Base-by-base conservation (phyloP, 1,140 invertebrate genomes). In the Drosophila elegans region DNA sequence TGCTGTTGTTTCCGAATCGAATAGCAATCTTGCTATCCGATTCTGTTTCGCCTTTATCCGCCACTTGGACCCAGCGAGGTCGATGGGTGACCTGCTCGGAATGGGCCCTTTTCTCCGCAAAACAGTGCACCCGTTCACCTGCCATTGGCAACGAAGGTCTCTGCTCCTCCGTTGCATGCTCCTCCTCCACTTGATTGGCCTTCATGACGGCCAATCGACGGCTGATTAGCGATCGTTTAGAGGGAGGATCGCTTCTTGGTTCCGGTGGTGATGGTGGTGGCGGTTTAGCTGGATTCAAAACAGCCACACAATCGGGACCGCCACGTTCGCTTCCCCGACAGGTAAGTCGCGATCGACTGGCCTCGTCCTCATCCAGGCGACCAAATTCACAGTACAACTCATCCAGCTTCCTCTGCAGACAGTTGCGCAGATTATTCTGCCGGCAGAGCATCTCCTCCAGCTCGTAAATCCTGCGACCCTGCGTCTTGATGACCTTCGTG, bases 301-400 rank as follows among this genome's bases (percentile, higher is more conserved):
- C 29, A 0, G 59, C 16, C 1, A n/a, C 6, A 25, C 74, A 61
- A n/a, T 77, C 63, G 1, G 74, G 74, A 0, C 29, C 13, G 7
- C 41, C 49, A 4, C 71, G 68, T 1, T 12, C 34, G 1, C 38
- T 41, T 12, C 21, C 71, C n/a, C 41, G 44, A 13, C 74, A 76
- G 2, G 9, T 4, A 3, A 59, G 9, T 0, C 38, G 32, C 29
- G 45, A 32, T 9, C 9, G 11, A 3, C 9, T 11, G 3, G 6
- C 12, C n/a, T 57, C 25, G 2, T 56, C 61, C 12, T 75, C 52
- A 13, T 72, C 63, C 13, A 74, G 7, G 5, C 49, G n/a, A 1
- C 66, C 66, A 36, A 89, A 88, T 27, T 83, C 68, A 10, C 63
- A 51, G 64, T 84, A 78, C 5, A 89, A 32, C 7, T 90, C 74